Base-by-base conservation (phyloP, 2,113 vertebrate species). In the Atlantisia rogersi region DNA sequence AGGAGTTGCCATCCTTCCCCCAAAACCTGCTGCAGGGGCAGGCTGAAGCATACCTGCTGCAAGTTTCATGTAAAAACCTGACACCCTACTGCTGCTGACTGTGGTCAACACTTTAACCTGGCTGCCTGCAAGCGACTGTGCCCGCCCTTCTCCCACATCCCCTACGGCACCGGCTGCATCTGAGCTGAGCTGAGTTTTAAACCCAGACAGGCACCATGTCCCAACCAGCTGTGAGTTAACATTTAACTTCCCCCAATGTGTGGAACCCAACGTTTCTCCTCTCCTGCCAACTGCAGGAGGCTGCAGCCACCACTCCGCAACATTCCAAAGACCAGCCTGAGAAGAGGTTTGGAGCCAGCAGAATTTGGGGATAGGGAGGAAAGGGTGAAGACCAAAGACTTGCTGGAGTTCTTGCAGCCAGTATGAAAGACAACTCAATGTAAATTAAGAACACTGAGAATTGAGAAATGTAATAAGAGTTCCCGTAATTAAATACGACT, bases 401-500 rank as follows among this genome's bases (percentile, higher is more conserved):
- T 25, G 14, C 70, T 46, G 60, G 11, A 91, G 55, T 62, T 58
- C 70, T 40, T 42, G 67, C 85, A 74, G 74, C 71, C 90, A 58
- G 12, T 4, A 24, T 0, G 19, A 50, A 39, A 87, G 24, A 29
- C 58, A 73, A 59, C 42, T 25, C 17, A 16, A 77, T 39, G 56
- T 6, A 44, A 71, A 77, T 55, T 39, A 29, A 70, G 82, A 76
- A 21, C 19, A 50, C 18, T 28, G 64, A 82, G 78, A 76, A 77
- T 28, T 24, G 60, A 86, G 71, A 75, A 83, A 94, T 81, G 91
- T 70, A 84, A 81, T 86, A 75, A 37, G 26, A 79, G 32, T 56
- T 84, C 78, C 86, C 3, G 0, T 85, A 96, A 97, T 92, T 94
- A 93, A 95, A 96, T 91, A 71, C 5, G 19, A 77, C 69, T 91